A percentile compares a stretch with the other conserved stretches of the same genome.
Evolutionary conservation across 2,113 vertebrate genomes (phyloP).

Genomic region (Apteryx owenii): DNA sequence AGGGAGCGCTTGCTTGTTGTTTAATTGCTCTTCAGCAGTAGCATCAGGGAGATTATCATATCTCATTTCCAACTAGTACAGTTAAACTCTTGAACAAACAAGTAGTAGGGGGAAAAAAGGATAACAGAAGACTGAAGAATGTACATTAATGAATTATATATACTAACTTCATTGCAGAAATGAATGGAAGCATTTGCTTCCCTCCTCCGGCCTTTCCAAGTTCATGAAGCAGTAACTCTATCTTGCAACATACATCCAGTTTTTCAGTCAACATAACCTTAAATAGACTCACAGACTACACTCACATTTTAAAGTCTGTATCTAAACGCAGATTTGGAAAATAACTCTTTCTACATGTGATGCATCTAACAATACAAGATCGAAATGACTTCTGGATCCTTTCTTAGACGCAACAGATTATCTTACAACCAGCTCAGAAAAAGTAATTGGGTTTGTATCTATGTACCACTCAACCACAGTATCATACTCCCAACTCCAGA

Average conservation of each 20-base stretch:
- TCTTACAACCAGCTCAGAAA: not conserved
- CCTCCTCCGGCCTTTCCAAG: not conserved
- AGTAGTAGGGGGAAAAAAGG: not conserved
- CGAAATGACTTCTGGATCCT: not conserved
- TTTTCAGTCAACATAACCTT: not conserved
- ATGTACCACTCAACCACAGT: fast-evolving
- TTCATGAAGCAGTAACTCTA: not conserved
- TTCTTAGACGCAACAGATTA: not conserved
- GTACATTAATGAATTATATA: not conserved
- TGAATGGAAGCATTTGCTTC: not conserved
- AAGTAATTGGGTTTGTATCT: not conserved
- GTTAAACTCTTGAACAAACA: not conserved
- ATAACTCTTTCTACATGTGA: fast-evolving
- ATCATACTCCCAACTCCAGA: fast-evolving
- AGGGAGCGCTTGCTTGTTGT: not conserved
- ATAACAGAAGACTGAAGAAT: not conserved
- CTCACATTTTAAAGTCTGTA: not conserved
- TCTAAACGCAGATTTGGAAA: not conserved
- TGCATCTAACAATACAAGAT: not conserved
- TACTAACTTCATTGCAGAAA: not conserved
- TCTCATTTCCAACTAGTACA: not conserved
- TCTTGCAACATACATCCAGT: not conserved
- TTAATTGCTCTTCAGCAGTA: not conserved
- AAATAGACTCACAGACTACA: fast-evolving
- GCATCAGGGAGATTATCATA: not conserved